Evolutionary conservation across 1,140 invertebrate species (phyloP).

Genomic region (Drusus annulatus): DNA sequence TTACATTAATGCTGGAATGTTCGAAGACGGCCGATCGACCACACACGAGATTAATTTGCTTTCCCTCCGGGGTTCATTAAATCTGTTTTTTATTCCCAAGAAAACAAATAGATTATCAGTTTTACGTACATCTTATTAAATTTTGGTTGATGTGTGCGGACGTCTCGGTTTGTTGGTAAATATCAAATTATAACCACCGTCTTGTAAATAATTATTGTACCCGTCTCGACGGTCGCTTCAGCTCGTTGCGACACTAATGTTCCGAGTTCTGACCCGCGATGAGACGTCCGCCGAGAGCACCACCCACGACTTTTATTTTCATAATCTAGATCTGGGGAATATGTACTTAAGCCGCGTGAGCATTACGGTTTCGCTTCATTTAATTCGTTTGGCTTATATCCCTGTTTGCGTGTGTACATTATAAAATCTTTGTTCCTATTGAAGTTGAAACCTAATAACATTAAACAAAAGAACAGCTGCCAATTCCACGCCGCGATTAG

Average conservation of each 20-base stretch:
- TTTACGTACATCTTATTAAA: constrained; percentile 12
- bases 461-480: too few relatives aligned
- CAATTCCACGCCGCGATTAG: too few relatives aligned
- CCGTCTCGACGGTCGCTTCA: background rate
- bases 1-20: constrained; percentile 32
- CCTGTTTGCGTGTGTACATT: too few relatives aligned
- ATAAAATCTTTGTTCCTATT: too few relatives aligned
- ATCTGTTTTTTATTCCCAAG: constrained; percentile 1
- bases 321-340: background rate
- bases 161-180: too few relatives aligned
- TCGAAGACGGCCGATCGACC: background rate
- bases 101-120: background rate
- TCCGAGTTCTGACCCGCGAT: background rate
- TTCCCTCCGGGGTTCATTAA: background rate
- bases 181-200: too few relatives aligned
- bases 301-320: constrained; percentile 26
- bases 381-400: too few relatives aligned
- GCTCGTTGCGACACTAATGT: background rate
- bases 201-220: background rate
- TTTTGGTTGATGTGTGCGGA: background rate
- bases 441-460: too few relatives aligned
- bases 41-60: constrained; percentile 16
- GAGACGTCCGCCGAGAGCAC: background rate
- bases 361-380: background rate
- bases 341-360: background rate